Percentiles rank a stretch among this genome's conserved stretches.
These are phyloP conservation scores for Ptilonorhynchus violaceus DNA, from an alignment of 2,113 vertebrate species.

Conservation along the genomic window DNA sequence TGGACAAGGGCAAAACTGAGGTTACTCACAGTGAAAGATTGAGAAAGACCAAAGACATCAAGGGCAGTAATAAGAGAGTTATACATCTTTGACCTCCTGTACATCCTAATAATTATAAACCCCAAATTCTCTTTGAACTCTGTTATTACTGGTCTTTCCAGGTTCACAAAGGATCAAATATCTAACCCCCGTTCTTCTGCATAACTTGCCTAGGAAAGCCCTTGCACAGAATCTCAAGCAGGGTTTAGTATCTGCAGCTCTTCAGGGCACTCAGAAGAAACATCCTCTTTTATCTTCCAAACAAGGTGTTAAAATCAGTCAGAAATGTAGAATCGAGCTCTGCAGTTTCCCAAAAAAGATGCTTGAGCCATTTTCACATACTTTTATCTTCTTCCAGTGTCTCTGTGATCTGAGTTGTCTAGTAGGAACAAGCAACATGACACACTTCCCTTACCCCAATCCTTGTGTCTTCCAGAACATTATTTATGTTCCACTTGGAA, in stretches of 20 bases:
- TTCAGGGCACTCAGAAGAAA: neutral
- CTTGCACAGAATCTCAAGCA: neutral
- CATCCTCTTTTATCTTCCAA: neutral
- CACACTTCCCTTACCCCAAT: neutral
- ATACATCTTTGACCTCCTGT: neutral
- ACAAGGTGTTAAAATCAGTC: neutral
- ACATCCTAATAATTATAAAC: neutral
- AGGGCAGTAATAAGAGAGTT: neutral
- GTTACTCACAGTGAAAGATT: neutral
- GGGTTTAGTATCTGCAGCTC: neutral
- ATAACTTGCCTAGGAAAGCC: neutral
- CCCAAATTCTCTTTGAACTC: neutral
- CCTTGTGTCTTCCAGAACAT: neutral
- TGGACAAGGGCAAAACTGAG: neutral
- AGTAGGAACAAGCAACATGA: neutral
- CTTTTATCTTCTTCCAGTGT: neutral
- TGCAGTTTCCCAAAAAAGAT: neutral
- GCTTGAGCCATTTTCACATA: neutral
- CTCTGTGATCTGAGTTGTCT: neutral
- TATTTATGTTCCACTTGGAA: neutral
- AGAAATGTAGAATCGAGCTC: neutral
- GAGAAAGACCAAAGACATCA: neutral
- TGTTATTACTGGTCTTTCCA: neutral
- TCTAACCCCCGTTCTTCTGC: neutral
- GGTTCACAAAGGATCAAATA: neutral